Percentiles rank a stretch among this genome's conserved stretches.
Evolutionary conservation across 37 sponge, comb jelly and placozoan species (phyloP).

Genomic region (Axinella damicornis): DNA sequence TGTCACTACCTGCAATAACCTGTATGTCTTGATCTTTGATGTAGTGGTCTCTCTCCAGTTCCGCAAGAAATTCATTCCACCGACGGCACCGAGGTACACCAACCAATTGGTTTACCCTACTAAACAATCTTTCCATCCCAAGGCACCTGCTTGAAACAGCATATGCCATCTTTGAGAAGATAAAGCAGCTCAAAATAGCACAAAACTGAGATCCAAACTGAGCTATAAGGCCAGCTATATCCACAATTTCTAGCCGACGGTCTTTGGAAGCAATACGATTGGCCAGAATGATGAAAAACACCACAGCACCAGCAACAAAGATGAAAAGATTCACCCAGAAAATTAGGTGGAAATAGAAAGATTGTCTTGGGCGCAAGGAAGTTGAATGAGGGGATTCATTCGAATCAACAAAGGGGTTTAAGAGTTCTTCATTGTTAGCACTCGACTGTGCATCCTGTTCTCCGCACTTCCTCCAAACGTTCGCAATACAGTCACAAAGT

Average conservation of each 20-base stretch:
- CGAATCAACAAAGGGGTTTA: neutral
- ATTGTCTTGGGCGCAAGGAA: neutral
- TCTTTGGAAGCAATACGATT: neutral
- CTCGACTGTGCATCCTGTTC: too few relatives aligned
- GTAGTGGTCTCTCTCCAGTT: neutral
- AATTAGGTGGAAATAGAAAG: conserved; percentile 1
- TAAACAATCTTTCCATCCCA: neutral
- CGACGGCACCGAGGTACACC: too few relatives aligned
- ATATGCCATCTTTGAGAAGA: conserved; percentile 8
- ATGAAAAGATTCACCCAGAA: neutral
- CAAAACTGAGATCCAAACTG: conserved; percentile 2
- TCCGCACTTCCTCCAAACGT: too few relatives aligned
- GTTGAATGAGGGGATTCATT: neutral
- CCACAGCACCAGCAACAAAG: neutral
- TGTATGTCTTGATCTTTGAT: too few relatives aligned
- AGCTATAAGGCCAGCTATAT: neutral
- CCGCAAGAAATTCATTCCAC: neutral
- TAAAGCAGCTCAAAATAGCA: conserved; percentile 12
- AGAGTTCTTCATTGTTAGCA: neutral
- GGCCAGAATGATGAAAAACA: neutral
- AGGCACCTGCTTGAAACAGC: neutral
- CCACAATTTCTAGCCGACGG: neutral
- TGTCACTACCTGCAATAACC: neutral
- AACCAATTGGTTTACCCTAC: too few relatives aligned
- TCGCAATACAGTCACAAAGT: too few relatives aligned